Conservation (phyloP, 92 coral and sea anemone species). For the Paragorgia papillata region DNA sequence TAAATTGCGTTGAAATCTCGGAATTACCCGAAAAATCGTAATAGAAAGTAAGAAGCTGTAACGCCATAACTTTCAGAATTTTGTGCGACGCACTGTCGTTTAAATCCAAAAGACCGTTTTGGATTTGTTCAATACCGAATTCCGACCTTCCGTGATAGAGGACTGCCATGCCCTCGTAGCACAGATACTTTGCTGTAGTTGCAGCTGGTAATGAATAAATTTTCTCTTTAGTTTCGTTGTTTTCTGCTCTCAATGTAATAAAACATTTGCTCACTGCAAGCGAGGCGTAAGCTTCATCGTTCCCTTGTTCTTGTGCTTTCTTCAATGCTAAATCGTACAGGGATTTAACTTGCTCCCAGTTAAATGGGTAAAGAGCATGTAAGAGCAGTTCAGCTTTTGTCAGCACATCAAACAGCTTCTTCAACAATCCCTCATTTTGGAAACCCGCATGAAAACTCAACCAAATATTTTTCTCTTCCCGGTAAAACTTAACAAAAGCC, state of each 20-base stretch:
- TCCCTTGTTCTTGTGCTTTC: not conserved
- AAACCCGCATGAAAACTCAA: constrained; percentile 29
- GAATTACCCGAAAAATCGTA: not conserved
- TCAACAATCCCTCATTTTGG: not conserved
- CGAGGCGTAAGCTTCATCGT: not conserved
- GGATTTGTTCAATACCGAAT: not conserved
- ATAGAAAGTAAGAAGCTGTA: constrained; percentile 4
- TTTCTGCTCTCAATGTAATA: constrained; percentile 1
- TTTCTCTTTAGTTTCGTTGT: not conserved
- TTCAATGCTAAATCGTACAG: constrained; percentile 32
- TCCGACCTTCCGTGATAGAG: not conserved
- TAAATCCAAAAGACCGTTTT: not conserved
- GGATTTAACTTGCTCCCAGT: not conserved
- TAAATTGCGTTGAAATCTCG: not conserved
- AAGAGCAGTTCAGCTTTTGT: constrained; percentile 34
- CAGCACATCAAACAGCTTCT: constrained; percentile 8
- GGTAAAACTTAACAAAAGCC: constrained; percentile 31
- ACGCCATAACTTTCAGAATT: not conserved
- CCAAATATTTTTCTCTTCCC: constrained; percentile 27
- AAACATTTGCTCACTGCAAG: constrained; percentile 33
- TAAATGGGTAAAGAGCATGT: not conserved
- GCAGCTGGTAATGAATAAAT: not conserved
- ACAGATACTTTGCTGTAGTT: constrained; percentile 28
- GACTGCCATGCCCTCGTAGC: constrained; percentile 32
- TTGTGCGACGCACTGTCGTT: not conserved